phyloP scores from a whole-genome alignment of 2,888 invertebrate species.

The Eudasyphora cyanicolor region DNA sequence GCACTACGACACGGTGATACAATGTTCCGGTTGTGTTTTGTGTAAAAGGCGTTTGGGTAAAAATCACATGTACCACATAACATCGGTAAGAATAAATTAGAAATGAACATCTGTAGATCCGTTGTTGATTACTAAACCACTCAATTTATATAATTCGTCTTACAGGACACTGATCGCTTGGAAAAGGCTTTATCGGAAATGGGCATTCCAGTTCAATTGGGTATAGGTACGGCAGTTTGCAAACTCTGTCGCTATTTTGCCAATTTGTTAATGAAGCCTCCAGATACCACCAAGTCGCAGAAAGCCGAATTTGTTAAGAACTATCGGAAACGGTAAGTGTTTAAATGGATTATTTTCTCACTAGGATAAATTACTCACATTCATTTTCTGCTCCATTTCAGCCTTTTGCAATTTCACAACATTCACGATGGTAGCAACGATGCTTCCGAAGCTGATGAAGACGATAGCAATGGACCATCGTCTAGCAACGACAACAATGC shows the following conservation, averaged over 20 bases:
- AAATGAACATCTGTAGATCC: neutral
- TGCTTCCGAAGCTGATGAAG: constrained; percentile 75
- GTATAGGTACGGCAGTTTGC: constrained; percentile 87
- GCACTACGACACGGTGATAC: constrained; percentile 87
- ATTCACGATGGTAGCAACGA: constrained; percentile 81
- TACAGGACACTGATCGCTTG: constrained; percentile 81
- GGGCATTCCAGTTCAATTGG: constrained; percentile 85
- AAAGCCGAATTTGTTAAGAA: constrained; percentile 80
- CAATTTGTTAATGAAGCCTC: constrained; percentile 85
- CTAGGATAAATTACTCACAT: neutral
- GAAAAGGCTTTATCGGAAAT: constrained; percentile 83
- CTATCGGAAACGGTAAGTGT: constrained; percentile 83
- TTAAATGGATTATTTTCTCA: neutral
- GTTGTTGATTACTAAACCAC: neutral
- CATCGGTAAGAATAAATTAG: constrained; percentile 79
- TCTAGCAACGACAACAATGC: constrained; percentile 39
- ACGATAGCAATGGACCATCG: constrained; percentile 73
- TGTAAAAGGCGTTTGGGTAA: constrained; percentile 88
- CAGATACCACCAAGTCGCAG: constrained; percentile 80
- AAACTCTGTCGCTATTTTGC: constrained; percentile 91
- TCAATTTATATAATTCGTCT: neutral
- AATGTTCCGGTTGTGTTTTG: constrained; percentile 88
- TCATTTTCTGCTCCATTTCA: constrained; percentile 73
- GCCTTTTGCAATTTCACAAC: constrained; percentile 88
- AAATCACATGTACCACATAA: constrained; percentile 88